A percentile compares a stretch with the other conserved stretches of the same genome.
Evolutionary conservation across 2,888 invertebrate genomes (phyloP).

Genomic region (Phanerotoma sp.): DNA sequence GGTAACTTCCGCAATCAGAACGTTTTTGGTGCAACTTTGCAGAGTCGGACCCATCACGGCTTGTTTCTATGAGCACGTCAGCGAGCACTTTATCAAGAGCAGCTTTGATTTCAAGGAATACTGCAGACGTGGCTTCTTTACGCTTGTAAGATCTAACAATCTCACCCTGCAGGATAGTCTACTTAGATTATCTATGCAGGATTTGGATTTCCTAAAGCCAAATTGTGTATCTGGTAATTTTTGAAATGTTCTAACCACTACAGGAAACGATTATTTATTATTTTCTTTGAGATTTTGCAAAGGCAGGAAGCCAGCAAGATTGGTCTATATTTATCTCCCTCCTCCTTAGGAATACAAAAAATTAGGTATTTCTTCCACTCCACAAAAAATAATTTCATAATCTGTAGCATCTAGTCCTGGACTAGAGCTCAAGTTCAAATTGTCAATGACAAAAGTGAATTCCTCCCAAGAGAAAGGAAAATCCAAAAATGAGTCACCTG

Average conservation of each 20-base stretch:
- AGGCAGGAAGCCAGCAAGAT: constrained; percentile 8
- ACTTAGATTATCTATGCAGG: constrained; percentile 3
- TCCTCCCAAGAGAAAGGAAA: too few species aligned
- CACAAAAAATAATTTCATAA: too few species aligned
- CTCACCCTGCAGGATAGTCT: constrained; percentile 5
- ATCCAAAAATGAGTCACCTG: too few species aligned
- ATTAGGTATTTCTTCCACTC: constrained; percentile 5
- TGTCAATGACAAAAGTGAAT: too few species aligned
- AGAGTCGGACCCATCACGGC: too few species aligned
- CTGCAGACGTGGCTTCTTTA: neutral
- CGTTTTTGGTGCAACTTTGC: too few species aligned
- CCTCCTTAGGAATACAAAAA: constrained; percentile 4
- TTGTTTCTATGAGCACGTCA: too few species aligned
- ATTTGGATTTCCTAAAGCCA: constrained; percentile 14
- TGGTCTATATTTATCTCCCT: neutral
- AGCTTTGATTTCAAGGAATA: constrained; percentile 19
- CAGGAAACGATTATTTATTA: neutral
- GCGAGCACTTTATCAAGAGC: constrained; percentile 20
- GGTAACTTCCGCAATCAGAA: too few species aligned
- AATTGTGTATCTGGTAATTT: neutral
- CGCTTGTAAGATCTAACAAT: neutral
- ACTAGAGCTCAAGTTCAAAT: too few species aligned
- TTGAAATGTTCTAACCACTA: constrained; percentile 4
- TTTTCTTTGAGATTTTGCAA: constrained; percentile 3
- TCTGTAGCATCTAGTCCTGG: too few species aligned